Evolutionary conservation across 2,113 vertebrate species (phyloP).

Genomic region (Laticauda laticaudata): DNA sequence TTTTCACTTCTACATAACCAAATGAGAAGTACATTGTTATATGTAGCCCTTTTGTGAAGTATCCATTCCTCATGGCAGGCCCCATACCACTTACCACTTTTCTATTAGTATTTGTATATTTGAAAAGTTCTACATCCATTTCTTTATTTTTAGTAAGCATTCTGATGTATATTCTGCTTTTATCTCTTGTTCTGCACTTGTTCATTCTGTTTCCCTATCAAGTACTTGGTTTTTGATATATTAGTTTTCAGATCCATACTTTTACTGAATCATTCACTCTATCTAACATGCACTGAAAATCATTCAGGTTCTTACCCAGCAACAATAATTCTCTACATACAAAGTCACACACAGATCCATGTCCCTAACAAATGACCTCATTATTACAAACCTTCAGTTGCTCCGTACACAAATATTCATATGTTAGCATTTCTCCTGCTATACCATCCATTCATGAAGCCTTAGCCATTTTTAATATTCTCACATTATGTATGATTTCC

Average conservation of each 20-base stretch:
- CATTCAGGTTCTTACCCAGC: not conserved
- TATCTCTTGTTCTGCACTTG: not conserved
- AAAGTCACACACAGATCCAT: not conserved
- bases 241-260: not conserved
- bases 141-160: not conserved
- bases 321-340: not conserved
- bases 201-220: not conserved
- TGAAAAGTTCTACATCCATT: not conserved
- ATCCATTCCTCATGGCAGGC: not conserved
- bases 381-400: not conserved
- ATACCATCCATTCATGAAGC: not conserved
- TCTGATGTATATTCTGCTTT: not conserved
- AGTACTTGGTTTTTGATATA: not conserved
- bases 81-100: not conserved
- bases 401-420: not conserved
- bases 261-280: not conserved
- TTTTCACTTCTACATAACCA: not conserved
- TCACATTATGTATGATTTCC: not conserved
- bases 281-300: not conserved
- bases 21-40: not conserved
- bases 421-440: not conserved
- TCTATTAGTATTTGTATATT: not conserved
- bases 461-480: not conserved
- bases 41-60: not conserved
- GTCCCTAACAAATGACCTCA: not conserved